These are phyloP conservation scores for Callocephalon fimbriatum DNA, from an alignment of 2,113 vertebrate genomes.

Conservation along the genomic window DNA sequence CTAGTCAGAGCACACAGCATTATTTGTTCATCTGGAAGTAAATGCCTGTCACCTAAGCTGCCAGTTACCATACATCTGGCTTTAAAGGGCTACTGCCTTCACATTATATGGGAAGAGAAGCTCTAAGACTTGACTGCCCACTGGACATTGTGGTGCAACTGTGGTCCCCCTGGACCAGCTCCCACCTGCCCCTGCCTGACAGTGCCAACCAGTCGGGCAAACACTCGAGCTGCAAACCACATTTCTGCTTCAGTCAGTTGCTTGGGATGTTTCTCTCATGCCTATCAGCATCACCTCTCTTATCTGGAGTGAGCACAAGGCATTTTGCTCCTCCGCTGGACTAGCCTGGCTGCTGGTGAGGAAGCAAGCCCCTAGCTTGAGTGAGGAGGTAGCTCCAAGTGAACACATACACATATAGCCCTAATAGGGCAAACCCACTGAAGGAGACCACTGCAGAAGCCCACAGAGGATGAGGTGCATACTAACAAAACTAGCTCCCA, in stretches of 20 bases:
- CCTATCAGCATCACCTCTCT: slow-evolving; percentile 42
- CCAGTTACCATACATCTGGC: not conserved
- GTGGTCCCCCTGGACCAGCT: fast-evolving
- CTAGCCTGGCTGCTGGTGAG: not conserved
- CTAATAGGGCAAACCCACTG: not conserved
- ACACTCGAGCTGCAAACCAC: not conserved
- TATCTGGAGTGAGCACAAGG: slow-evolving; percentile 29
- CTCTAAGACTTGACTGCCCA: not conserved
- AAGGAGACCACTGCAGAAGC: not conserved
- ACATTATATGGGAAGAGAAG: not conserved
- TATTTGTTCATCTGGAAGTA: not conserved
- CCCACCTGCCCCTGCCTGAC: not conserved
- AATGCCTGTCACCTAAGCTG: not conserved
- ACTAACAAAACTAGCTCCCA: not conserved
- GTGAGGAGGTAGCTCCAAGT: not conserved
- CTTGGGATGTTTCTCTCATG: not conserved
- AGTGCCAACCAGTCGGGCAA: not conserved
- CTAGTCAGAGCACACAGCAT: not conserved
- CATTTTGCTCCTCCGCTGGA: not conserved
- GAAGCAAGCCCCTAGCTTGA: not conserved
- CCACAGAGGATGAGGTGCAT: not conserved
- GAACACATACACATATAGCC: not conserved
- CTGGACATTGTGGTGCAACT: not conserved
- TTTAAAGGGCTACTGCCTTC: not conserved
- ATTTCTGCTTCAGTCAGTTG: not conserved